phyloP scores from a whole-genome alignment of 2,888 invertebrate species.

The Gastracanthus pulcherrimus region DNA sequence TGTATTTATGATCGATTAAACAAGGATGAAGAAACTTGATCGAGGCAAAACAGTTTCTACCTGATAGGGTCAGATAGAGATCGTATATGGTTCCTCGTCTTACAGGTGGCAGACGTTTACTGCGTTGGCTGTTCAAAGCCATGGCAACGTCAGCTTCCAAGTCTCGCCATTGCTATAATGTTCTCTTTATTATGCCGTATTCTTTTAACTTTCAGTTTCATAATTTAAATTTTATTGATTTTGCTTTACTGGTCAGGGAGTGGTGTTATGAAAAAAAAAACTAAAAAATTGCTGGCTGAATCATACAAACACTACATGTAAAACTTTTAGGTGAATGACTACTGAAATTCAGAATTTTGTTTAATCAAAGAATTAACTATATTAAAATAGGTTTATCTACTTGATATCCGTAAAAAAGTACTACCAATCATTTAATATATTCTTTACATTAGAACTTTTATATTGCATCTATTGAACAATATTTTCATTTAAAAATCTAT shows the following conservation, averaged over 20 bases:
- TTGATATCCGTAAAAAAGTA: no score
- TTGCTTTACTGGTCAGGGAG: conserved; percentile 19
- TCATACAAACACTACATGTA: conserved; percentile 12
- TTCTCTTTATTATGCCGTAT: conserved; percentile 70
- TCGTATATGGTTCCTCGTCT: conserved; percentile 90
- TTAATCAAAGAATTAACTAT: background rate
- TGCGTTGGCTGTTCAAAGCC: conserved; percentile 86
- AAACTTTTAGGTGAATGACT: conserved; percentile 2
- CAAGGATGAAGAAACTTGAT: conserved; percentile 43
- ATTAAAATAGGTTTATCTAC: no score
- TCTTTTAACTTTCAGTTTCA: conserved; percentile 62
- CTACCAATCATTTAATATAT: no score
- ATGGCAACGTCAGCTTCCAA: conserved; percentile 87
- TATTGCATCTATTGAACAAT: no score
- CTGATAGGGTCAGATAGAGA: conserved; percentile 93
- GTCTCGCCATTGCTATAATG: conserved; percentile 78
- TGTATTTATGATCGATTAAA: conserved; percentile 47
- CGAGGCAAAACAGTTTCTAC: conserved; percentile 80
- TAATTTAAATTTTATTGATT: conserved; percentile 29
- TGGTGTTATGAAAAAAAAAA: conserved; percentile 21
- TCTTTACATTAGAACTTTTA: no score
- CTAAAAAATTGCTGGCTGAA: conserved; percentile 24
- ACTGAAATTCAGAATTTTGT: conserved; percentile 4
- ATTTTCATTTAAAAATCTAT: background rate
- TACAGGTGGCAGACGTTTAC: conserved; percentile 89